phyloP scores from a whole-genome alignment of 2,888 invertebrate species.

The Mesochorus sp. region DNA sequence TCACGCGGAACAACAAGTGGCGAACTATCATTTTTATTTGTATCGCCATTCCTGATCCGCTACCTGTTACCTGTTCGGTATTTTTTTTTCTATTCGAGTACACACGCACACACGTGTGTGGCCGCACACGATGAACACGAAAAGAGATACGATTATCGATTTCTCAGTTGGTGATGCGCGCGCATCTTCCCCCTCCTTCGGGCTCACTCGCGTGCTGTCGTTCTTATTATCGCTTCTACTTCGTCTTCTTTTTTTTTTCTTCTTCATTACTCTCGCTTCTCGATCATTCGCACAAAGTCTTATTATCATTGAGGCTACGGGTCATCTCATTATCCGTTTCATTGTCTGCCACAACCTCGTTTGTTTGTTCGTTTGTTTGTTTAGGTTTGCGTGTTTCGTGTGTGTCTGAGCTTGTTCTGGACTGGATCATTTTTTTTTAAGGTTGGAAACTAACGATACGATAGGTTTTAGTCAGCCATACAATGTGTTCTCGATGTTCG shows the following conservation, averaged over 20 bases:
- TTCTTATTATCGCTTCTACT: neutral
- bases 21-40: no score
- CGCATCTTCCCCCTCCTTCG: neutral
- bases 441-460: conserved; percentile 8
- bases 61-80: neutral
- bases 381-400: neutral
- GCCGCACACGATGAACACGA: neutral
- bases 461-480: conserved; percentile 63
- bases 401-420: neutral
- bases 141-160: conserved; percentile 38
- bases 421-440: neutral
- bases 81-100: neutral
- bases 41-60: no score
- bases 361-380: neutral
- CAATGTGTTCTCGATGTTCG: conserved; percentile 72
- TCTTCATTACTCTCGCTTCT: conserved; percentile 1
- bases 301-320: conserved; percentile 8
- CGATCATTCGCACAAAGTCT: conserved; percentile 3
- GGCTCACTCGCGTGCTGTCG: neutral
- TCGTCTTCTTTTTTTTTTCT: neutral
- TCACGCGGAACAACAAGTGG: no score
- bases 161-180: conserved; percentile 31
- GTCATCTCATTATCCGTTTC: conserved; percentile 15
- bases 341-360: neutral
- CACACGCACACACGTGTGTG: neutral